Conservation (phyloP, 2,113 vertebrate species). For the Brachyhypopomus occidentalis region DNA sequence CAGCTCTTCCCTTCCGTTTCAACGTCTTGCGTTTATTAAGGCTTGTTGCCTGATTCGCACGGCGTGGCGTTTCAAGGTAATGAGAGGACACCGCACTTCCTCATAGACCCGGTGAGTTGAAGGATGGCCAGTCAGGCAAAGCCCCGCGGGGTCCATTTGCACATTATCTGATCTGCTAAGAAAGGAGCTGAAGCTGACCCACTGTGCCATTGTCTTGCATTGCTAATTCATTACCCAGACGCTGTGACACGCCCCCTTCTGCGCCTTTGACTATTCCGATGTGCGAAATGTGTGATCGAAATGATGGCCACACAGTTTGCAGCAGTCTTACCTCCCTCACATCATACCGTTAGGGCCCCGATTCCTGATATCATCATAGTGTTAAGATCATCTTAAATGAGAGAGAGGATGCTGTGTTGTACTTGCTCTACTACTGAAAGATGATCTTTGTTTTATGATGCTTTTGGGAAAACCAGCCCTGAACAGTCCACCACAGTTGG, state of each 20-base stretch:
- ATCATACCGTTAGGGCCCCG: too few relatives aligned
- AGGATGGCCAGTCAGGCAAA: conserved; percentile 37
- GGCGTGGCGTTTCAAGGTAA: not conserved
- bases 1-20: not conserved
- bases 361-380: too few relatives aligned
- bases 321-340: not conserved
- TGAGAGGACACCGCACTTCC: conserved; percentile 2
- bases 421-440: too few relatives aligned
- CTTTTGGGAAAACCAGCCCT: too few relatives aligned
- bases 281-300: not conserved
- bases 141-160: conserved; percentile 33
- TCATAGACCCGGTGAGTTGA: conserved; percentile 30
- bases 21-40: not conserved
- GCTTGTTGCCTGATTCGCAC: not conserved
- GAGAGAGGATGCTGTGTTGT: too few relatives aligned
- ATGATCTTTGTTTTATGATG: too few relatives aligned
- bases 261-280: not conserved
- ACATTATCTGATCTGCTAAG: conserved; percentile 43
- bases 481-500: too few relatives aligned
- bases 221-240: conserved; percentile 16
- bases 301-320: not conserved
- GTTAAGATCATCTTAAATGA: too few relatives aligned
- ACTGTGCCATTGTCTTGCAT: conserved; percentile 7
- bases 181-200: conserved; percentile 7
- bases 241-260: not conserved